Percentiles rank a stretch among this genome's conserved stretches.
phyloP scores from a whole-genome alignment of 2,113 vertebrate species.

The Phylloscopus trochiloides region DNA sequence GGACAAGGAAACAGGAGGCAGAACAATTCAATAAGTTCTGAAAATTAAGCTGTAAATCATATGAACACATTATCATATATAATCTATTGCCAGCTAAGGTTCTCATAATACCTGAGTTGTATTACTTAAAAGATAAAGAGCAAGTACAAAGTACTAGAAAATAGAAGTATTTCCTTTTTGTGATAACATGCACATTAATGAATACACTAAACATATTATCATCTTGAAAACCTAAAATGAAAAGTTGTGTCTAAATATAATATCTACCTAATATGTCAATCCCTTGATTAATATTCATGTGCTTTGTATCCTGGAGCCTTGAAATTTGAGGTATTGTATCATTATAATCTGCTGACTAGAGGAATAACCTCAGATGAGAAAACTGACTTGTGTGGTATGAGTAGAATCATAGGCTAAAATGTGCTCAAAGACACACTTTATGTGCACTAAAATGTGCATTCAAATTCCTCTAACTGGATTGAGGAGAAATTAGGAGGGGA shows the following conservation, averaged over 20 bases:
- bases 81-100: not conserved
- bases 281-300: not conserved
- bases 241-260: not conserved
- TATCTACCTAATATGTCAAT: not conserved
- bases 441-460: not conserved
- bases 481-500: not conserved
- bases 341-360: not conserved
- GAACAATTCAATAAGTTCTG: not conserved
- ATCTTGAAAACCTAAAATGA: not conserved
- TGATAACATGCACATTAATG: not conserved
- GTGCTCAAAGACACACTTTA: not conserved
- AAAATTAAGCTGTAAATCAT: not conserved
- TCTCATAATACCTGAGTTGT: not conserved
- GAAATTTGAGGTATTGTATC: not conserved
- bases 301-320: not conserved
- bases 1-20: not conserved
- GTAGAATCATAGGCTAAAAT: not conserved
- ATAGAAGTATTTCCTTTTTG: not conserved
- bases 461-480: not conserved
- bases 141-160: not conserved
- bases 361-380: not conserved
- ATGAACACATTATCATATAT: not conserved
- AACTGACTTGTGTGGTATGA: not conserved
- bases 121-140: not conserved
- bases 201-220: not conserved